These are phyloP conservation scores for Oxyura jamaicensis DNA, from an alignment of 2,113 vertebrate genomes.

Conservation along the genomic window DNA sequence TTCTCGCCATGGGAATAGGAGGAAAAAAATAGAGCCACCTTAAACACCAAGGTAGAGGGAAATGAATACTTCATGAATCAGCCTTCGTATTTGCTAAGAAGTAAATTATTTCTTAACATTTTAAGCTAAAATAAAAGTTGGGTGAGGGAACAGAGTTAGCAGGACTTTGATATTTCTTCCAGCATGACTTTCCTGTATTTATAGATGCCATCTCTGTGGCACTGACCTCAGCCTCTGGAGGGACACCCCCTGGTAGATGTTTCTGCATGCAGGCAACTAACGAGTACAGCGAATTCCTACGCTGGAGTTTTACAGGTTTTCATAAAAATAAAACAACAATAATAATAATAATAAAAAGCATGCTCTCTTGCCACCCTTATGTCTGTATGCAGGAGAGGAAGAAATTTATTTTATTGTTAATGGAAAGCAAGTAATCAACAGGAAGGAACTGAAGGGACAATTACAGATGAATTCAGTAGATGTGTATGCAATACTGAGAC, in stretches of 20 bases:
- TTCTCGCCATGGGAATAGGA: neutral
- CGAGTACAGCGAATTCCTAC: neutral
- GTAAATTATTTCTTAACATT: slow-evolving; percentile 36
- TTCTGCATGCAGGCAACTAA: neutral
- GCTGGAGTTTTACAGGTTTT: neutral
- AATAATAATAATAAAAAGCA: too few species aligned
- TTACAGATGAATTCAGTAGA: neutral
- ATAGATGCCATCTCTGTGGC: neutral
- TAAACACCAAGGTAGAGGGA: neutral
- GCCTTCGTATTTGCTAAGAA: neutral
- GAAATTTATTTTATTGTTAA: neutral
- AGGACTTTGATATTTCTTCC: neutral
- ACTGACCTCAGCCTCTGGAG: neutral
- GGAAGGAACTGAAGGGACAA: neutral
- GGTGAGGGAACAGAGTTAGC: neutral
- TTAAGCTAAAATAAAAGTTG: slow-evolving; percentile 27
- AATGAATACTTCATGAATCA: slow-evolving; percentile 26
- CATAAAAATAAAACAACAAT: too few species aligned
- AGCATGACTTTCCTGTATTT: neutral
- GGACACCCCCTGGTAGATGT: neutral
- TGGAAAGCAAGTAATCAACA: neutral
- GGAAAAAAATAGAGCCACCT: neutral
- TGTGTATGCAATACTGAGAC: neutral
- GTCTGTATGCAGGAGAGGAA: neutral
- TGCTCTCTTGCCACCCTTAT: neutral